These are phyloP conservation scores for Clusia tigrina DNA, from an alignment of 2,888 invertebrate genomes.

Conservation along the genomic window DNA sequence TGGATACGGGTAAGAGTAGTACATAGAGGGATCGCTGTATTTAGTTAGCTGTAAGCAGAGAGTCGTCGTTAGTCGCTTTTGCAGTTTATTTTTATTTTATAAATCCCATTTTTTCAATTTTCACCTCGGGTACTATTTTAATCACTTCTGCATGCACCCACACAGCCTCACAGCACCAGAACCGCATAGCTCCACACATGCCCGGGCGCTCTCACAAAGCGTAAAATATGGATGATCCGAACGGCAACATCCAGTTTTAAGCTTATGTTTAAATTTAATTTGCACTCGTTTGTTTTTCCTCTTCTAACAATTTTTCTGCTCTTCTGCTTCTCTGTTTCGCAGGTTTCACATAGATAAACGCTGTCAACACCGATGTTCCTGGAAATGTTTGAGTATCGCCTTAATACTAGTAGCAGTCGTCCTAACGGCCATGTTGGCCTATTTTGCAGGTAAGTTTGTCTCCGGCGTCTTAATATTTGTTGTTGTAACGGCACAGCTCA, in stretches of 20 bases:
- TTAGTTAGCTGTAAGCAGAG: too few relatives aligned
- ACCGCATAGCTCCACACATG: background rate
- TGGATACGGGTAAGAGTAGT: too few relatives aligned
- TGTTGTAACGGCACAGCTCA: constrained; percentile 1
- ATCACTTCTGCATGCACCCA: background rate
- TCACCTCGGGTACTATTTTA: background rate
- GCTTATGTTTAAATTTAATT: constrained; percentile 22
- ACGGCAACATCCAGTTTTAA: background rate
- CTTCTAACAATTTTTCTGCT: constrained; percentile 22
- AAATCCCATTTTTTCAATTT: background rate
- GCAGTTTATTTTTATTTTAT: too few relatives aligned
- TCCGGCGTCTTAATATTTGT: background rate
- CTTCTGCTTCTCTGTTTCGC: constrained; percentile 37
- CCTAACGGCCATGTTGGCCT: constrained; percentile 91
- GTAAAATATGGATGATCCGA: background rate
- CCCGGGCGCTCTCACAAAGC: background rate
- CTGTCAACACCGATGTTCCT: constrained; percentile 92
- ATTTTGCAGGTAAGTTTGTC: constrained; percentile 85
- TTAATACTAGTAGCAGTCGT: constrained; percentile 90
- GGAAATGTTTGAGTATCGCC: constrained; percentile 95
- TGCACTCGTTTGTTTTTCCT: constrained; percentile 8
- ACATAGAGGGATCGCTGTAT: too few relatives aligned
- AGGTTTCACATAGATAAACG: constrained; percentile 92
- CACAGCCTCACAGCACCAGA: background rate
- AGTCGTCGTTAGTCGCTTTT: too few relatives aligned